Evolutionary conservation across 2,797 vertebrate species (phyloP).

Genomic region (Sparidentex hasta): DNA sequence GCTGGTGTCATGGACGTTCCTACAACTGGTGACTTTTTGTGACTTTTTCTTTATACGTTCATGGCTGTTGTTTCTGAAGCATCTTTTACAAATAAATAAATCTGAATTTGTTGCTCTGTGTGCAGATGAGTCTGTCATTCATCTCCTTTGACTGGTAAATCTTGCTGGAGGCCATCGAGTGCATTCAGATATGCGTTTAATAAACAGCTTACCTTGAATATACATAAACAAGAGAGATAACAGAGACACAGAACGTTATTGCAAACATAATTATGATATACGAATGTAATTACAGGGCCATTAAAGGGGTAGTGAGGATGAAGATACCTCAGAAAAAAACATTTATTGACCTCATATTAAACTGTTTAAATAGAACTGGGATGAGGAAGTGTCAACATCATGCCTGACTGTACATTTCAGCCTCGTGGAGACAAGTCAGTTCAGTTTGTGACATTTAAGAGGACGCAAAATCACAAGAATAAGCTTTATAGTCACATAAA

Average conservation of each 20-base stretch:
- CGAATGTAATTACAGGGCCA: not conserved
- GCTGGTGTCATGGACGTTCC: not conserved
- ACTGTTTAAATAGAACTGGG: not conserved
- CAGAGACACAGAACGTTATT: rapidly evolving
- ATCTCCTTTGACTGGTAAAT: not conserved
- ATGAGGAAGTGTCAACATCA: not conserved
- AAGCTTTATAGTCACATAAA: not conserved
- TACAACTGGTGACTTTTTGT: not conserved
- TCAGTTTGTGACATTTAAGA: not conserved
- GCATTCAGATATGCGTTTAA: not conserved
- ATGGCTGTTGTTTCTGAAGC: not conserved
- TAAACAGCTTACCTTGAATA: not conserved
- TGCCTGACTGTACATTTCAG: not conserved
- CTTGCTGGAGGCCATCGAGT: not conserved
- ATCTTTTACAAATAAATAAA: constrained; percentile 54
- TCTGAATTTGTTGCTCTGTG: not conserved
- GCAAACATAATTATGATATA: not conserved
- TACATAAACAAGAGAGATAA: not conserved
- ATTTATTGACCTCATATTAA: not conserved
- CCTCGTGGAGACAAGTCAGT: not conserved
- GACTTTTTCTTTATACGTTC: not conserved
- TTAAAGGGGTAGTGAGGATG: not conserved
- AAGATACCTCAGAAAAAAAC: not conserved
- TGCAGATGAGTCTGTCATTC: constrained; percentile 25
- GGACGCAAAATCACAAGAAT: not conserved